Evolutionary conservation across 2,113 vertebrate genomes (phyloP), one percentile per base, ranked within the genome.

Genomic region (Taurulus bubalis): DNA sequence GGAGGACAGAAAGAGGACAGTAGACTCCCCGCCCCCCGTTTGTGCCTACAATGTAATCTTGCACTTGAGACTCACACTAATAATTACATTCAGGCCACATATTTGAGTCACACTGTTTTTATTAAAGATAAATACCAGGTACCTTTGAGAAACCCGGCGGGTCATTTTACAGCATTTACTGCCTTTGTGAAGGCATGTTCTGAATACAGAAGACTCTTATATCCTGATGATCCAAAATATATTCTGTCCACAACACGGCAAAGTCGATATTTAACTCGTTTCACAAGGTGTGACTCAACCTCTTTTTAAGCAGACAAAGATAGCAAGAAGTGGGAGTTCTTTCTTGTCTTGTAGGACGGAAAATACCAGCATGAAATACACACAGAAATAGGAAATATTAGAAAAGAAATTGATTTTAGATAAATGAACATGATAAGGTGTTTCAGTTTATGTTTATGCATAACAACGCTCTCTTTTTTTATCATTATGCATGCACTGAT

Each of bases 51-150:
- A 24, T 7, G 11, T 77, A 16, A 42, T 79, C 62, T 75, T 73
- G 45, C 71, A 51, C 62, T 64, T 62, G 32, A 80, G 56, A 69
- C 36, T 73, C 20, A 6, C 16, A 24, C 73, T 62, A 34, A 65
- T 68, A 64, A 79, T 87, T 79, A 32, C 9, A 84, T 85, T 85
- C 66, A 9, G 69, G 51, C 76, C 82, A 74, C 77, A 87, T 74
- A 62, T 59, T 15, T 49, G 63, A 80, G 70, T 69, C 67, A 4
- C 66, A 28, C 66, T 73, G 26, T 82, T 88, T 78, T 80, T 67
- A 55, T 71, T 58, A 6, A 71, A 83, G 79, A 76, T 83, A 76
- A 85, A 71, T 79, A 59, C 68, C 60, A 79, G 75, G n/a, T 32
- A 28, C 65, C 78, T 83, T 49, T 66, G 62, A 82, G 56, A 59